Evolutionary conservation across 2,888 invertebrate genomes (phyloP).

Genomic region (Stomorhina lunata): DNA sequence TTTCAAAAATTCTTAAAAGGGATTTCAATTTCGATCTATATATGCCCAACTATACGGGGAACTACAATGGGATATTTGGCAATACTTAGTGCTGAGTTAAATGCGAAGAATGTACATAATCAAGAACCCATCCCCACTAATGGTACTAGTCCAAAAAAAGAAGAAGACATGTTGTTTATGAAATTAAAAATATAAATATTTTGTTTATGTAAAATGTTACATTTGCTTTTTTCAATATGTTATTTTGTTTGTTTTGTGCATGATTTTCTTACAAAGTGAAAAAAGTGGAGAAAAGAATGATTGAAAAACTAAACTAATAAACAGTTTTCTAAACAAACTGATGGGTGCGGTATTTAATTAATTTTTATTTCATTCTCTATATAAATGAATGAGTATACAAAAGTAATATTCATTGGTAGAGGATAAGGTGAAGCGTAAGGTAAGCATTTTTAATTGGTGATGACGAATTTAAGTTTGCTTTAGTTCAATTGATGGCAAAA

Average conservation of each 20-base stretch:
- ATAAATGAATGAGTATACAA: neutral
- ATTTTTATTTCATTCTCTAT: slow-evolving; percentile 1
- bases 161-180: slow-evolving; percentile 17
- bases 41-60: too few species aligned
- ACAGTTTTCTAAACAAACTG: neutral
- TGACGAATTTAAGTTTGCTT: neutral
- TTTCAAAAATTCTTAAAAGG: too few species aligned
- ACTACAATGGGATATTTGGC: too few species aligned
- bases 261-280: slow-evolving; percentile 45
- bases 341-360: slow-evolving; percentile 57
- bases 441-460: neutral
- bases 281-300: slow-evolving; percentile 9
- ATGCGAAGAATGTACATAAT: neutral
- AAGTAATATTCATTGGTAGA: neutral
- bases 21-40: too few species aligned
- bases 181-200: slow-evolving; percentile 4
- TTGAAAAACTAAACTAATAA: neutral
- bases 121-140: neutral
- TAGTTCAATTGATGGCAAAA: too few species aligned
- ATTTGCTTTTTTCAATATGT: slow-evolving; percentile 26
- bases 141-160: neutral
- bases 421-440: too few species aligned
- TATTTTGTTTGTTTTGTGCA: slow-evolving; percentile 31
- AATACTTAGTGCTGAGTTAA: neutral
- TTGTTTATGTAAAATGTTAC: slow-evolving; percentile 5